phyloP scores from a whole-genome alignment of 1,140 invertebrate species.

The Drosophila santomea region DNA sequence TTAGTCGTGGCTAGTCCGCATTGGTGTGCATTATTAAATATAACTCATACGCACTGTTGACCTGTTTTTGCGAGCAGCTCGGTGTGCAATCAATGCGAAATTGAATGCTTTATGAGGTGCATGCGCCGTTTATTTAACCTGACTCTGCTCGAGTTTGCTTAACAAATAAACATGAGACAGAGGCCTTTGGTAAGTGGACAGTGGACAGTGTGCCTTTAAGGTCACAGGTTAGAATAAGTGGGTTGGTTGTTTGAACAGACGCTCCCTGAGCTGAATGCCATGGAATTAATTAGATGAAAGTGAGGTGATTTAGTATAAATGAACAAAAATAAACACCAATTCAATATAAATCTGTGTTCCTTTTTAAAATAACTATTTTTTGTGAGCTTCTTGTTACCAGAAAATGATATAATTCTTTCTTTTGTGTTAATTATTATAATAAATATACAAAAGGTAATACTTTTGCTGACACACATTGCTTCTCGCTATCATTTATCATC shows the following conservation, averaged over 20 bases:
- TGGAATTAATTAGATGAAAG: not conserved
- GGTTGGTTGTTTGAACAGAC: slow-evolving; percentile 1
- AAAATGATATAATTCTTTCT: too few species aligned
- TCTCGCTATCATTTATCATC: not conserved
- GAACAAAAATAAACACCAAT: too few species aligned
- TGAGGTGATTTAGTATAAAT: not conserved
- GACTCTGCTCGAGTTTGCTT: slow-evolving; percentile 29
- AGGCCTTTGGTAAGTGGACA: slow-evolving; percentile 19
- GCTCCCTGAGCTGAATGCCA: not conserved
- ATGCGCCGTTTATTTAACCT: slow-evolving; percentile 28
- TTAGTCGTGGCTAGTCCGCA: slow-evolving; percentile 31
- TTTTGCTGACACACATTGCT: not conserved
- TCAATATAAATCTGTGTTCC: too few species aligned
- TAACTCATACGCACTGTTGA: slow-evolving; percentile 68
- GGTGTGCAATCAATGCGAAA: slow-evolving; percentile 33
- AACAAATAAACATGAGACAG: slow-evolving; percentile 20
- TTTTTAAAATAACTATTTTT: too few species aligned
- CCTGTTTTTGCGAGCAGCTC: slow-evolving; percentile 35
- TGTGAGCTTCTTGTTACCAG: too few species aligned
- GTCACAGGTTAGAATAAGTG: slow-evolving; percentile 1
- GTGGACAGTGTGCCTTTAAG: slow-evolving; percentile 1
- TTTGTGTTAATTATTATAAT: too few species aligned
- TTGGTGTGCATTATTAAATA: slow-evolving; percentile 75
- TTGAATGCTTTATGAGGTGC: slow-evolving; percentile 41
- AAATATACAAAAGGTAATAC: not conserved